Evolutionary conservation across 2,797 vertebrate genomes (phyloP).

Genomic region (Danio aesculapii): DNA sequence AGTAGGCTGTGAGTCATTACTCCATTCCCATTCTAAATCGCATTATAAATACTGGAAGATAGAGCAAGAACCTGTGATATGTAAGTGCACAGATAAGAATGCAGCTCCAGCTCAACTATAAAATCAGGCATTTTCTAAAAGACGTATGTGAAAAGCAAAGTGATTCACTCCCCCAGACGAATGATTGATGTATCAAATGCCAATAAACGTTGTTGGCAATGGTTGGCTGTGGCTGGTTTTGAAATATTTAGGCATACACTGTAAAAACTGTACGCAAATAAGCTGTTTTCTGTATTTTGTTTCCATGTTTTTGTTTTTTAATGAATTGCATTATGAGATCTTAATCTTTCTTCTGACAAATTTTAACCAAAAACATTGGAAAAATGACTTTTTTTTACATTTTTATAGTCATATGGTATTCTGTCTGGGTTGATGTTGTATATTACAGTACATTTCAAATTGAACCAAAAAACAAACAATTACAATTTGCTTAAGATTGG

Average conservation of each 20-base stretch:
- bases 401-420: too few relatives aligned
- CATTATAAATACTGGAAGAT: background rate
- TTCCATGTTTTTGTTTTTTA: too few relatives aligned
- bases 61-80: constrained; percentile 4
- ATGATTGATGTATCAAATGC: constrained; percentile 14
- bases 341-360: too few relatives aligned
- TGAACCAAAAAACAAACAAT: too few relatives aligned
- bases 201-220: background rate
- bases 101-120: background rate
- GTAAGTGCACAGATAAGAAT: constrained; percentile 2
- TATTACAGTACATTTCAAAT: too few relatives aligned
- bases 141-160: background rate
- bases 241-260: background rate
- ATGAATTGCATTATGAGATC: too few relatives aligned
- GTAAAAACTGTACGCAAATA: too few relatives aligned
- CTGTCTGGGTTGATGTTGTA: too few relatives aligned
- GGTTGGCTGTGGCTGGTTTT: constrained; percentile 11
- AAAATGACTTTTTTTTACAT: too few relatives aligned
- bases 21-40: constrained; percentile 1
- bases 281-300: too few relatives aligned
- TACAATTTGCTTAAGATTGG: too few relatives aligned
- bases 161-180: constrained; percentile 24
- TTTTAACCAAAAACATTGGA: too few relatives aligned
- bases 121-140: constrained; percentile 14
- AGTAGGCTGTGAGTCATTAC: background rate